phyloP scores from a whole-genome alignment of 2,113 vertebrate species.

The Microtus richardsoni region DNA sequence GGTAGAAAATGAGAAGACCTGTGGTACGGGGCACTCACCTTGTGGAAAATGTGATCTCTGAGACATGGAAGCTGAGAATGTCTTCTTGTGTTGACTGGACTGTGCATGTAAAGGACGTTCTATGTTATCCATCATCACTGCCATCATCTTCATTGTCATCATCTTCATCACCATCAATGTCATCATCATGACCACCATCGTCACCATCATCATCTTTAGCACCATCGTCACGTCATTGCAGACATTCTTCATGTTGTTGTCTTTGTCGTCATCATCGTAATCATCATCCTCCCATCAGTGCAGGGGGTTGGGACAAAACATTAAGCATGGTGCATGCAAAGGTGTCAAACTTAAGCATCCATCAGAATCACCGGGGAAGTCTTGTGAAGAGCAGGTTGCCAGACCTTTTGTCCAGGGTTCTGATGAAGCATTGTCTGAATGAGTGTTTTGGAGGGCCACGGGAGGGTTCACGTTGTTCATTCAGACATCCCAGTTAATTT shows the following conservation, averaged over 20 bases:
- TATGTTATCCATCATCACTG: neutral
- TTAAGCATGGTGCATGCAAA: rapidly evolving
- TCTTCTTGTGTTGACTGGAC: neutral
- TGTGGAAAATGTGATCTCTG: neutral
- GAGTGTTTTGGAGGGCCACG: neutral
- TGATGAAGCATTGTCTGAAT: neutral
- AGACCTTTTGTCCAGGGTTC: neutral
- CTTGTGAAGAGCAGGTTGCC: neutral
- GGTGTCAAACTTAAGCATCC: neutral
- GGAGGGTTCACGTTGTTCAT: neutral
- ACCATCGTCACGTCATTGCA: neutral
- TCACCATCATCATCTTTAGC: neutral
- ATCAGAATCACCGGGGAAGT: neutral
- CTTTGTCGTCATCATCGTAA: neutral
- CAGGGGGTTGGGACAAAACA: neutral
- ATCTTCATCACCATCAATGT: neutral
- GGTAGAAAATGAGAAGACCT: neutral
- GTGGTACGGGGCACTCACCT: neutral
- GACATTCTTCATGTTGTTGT: neutral
- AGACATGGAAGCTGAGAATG: neutral
- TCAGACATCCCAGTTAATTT: neutral
- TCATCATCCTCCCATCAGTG: neutral
- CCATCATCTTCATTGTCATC: neutral
- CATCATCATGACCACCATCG: neutral
- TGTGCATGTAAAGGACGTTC: neutral